Evolutionary conservation across 1,140 invertebrate species (phyloP), one percentile per base, ranked within the genome.

Genomic region (Brachionus koreanus): DNA sequence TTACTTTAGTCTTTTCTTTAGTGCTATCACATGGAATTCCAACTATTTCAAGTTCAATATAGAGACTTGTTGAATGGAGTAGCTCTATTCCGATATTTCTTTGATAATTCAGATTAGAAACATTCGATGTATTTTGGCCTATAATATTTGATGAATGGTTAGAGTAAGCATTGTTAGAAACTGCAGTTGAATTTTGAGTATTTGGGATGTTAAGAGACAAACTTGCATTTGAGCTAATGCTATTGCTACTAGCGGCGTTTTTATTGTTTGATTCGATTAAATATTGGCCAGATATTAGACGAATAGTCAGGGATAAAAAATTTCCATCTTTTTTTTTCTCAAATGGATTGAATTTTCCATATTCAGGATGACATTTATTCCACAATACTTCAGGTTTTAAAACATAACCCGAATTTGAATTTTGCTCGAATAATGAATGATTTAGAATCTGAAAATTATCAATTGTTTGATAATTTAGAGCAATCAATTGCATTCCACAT

Each of bases 401-500:
- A 0, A 95, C 94, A 85, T 93, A 97, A 0, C 95, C 95, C 85
- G 93, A 92, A 74, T 92, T 91, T 0, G 93, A 94, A 86, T 93
- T 95, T 86, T 93, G 94, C 87, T 97, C 95, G 86, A 96, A 98
- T 93, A 98, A 94, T 0, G 95, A 94, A 0, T 92, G 92, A 86
- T 98, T 96, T 0, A 97, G 87, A 52, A 95, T 93, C 86, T 95
- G 92, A 7, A 93, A 92, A 0, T 92, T 91, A 84, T 97, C 95
- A 25, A 83, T 37, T 29, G 82, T 83, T 46, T 83, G 82, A 63
- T 75, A 83, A 67, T 83, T 83, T 3, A 65, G n/a, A 29, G 82
- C 82, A 5, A 65, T 65, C 12, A 83, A 65, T 76, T 97, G 95
- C 0, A 95, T 92, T 0, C 95, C 95, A 86, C 94, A 95, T 0